Percentiles rank a stretch among this genome's conserved stretches.
Conservation (phyloP, 1,140 invertebrate genomes). For the Microplitis mediator region DNA sequence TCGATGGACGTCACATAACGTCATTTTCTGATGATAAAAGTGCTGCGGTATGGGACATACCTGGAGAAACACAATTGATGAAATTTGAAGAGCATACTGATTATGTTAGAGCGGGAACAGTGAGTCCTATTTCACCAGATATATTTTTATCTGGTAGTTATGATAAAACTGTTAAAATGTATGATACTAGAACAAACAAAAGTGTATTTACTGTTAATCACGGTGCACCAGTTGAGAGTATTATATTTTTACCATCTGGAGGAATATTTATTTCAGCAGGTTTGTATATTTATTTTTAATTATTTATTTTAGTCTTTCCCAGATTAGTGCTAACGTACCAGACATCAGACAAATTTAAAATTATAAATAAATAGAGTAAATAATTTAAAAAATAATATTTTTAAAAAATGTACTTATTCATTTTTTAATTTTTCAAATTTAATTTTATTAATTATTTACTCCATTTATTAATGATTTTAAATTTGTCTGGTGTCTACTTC, state of each 20-base stretch:
- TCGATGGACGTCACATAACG: constrained; percentile 77
- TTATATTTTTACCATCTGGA: constrained; percentile 87
- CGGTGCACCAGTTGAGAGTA: constrained; percentile 87
- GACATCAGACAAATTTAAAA: too few relatives aligned
- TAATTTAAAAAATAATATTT: too few relatives aligned
- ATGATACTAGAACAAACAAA: constrained; percentile 79
- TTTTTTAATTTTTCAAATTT: too few relatives aligned
- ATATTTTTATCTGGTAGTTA: constrained; percentile 89
- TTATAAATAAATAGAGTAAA: too few relatives aligned
- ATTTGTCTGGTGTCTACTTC: too few relatives aligned
- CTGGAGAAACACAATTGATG: constrained; percentile 74
- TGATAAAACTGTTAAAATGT: constrained; percentile 89
- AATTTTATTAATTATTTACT: too few relatives aligned
- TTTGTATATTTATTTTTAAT: constrained; percentile 41
- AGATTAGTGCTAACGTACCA: too few relatives aligned
- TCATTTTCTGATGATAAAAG: constrained; percentile 95
- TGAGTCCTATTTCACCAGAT: constrained; percentile 77
- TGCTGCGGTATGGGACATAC: constrained; percentile 88
- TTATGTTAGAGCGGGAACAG: constrained; percentile 81
- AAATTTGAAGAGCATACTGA: constrained; percentile 79
- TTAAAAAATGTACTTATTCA: too few relatives aligned
- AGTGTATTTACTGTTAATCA: constrained; percentile 82
- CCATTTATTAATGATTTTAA: too few relatives aligned
- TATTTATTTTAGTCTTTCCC: background rate
- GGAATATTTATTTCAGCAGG: constrained; percentile 90